Percentiles rank a stretch among this genome's conserved stretches.
These are phyloP conservation scores for Copidosoma aretas DNA, from an alignment of 2,888 invertebrate genomes.

Conservation along the genomic window DNA sequence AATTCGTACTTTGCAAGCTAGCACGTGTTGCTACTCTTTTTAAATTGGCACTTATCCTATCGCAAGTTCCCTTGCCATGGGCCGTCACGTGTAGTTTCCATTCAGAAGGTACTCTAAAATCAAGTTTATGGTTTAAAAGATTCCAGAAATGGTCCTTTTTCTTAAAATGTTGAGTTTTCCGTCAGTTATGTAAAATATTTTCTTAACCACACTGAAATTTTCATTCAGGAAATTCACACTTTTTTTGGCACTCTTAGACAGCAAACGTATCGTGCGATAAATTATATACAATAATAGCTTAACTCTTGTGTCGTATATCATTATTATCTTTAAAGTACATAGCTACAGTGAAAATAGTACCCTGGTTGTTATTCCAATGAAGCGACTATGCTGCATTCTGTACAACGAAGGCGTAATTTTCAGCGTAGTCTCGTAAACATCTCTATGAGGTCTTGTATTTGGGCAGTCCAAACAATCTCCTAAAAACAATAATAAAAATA, in stretches of 20 bases:
- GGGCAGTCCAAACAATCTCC: no score
- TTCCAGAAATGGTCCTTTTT: neutral
- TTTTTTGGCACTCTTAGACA: neutral
- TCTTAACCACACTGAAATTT: neutral
- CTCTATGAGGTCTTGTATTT: no score
- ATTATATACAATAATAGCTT: no score
- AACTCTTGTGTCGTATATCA: neutral
- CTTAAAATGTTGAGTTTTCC: neutral
- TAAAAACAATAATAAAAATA: no score
- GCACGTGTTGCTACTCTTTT: no score
- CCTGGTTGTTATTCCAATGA: neutral
- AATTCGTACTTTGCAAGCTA: no score
- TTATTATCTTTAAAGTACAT: neutral
- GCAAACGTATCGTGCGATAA: neutral
- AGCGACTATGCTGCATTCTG: neutral
- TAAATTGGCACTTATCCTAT: neutral
- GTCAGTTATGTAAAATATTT: neutral
- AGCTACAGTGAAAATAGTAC: neutral
- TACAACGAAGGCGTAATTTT: neutral
- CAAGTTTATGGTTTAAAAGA: neutral
- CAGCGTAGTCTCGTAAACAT: neutral
- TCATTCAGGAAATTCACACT: neutral
- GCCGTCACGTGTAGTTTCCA: neutral
- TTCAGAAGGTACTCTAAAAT: neutral
- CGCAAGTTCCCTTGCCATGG: slow-evolving; percentile 4